Percentiles rank a stretch among this genome's conserved stretches.
Conservation (phyloP, 2,113 vertebrate genomes). For the Ptilorrhoa leucosticta region DNA sequence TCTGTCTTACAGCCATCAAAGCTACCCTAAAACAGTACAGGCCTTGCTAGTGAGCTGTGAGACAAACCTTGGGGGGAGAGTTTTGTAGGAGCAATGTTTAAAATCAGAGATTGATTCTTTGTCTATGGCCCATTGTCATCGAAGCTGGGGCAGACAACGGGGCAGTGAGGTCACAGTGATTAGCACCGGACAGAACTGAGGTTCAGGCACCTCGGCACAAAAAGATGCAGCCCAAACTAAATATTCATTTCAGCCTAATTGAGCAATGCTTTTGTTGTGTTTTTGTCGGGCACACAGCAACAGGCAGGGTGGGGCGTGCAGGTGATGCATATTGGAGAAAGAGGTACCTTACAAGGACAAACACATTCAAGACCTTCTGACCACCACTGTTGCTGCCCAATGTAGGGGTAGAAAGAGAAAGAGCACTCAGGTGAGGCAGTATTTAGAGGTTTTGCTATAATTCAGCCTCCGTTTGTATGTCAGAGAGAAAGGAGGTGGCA, state of each 20-base stretch:
- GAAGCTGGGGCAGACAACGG: not conserved
- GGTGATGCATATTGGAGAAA: fast-evolving
- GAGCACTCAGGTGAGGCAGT: not conserved
- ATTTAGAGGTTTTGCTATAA: not conserved
- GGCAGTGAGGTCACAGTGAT: not conserved
- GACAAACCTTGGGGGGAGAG: not conserved
- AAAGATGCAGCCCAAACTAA: not conserved
- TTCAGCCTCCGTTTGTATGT: not conserved
- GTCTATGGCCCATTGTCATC: fast-evolving
- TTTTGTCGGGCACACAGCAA: fast-evolving
- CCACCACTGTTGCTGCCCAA: fast-evolving
- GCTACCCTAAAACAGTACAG: not conserved
- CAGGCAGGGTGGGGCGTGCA: not conserved
- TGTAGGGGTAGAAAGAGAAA: not conserved
- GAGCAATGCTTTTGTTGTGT: not conserved
- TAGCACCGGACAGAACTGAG: fast-evolving
- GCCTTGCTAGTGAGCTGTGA: not conserved
- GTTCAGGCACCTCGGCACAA: not conserved
- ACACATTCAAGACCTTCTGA: not conserved
- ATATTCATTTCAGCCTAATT: not conserved
- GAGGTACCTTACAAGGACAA: fast-evolving
- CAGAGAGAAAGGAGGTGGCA: not conserved
- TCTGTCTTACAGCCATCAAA: not conserved
- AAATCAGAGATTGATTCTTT: not conserved
- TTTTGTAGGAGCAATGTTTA: not conserved